Evolutionary conservation across 2,113 vertebrate species (phyloP).

Genomic region (Osmerus eperlanus): DNA sequence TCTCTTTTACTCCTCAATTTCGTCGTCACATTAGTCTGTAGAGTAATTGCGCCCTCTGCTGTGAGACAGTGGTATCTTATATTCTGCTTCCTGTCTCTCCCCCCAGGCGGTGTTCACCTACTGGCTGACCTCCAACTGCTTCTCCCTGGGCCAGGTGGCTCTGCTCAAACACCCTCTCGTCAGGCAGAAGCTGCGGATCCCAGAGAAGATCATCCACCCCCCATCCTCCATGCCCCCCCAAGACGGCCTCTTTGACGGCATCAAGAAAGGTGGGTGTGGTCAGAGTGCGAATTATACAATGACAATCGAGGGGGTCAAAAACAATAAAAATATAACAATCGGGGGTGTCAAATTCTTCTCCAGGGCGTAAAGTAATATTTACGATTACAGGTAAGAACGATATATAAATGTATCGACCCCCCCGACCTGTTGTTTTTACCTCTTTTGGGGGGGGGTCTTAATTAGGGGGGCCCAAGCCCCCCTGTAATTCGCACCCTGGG

Average conservation of each 20-base stretch:
- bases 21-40: not conserved
- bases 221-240: conserved; percentile 50
- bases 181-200: conserved; percentile 73
- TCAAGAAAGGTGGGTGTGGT: conserved; percentile 71
- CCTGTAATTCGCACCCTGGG: conserved; percentile 30
- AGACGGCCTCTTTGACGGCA: conserved; percentile 74
- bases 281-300: too few species aligned
- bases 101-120: conserved; percentile 85
- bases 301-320: too few species aligned
- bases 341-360: too few species aligned
- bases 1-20: not conserved
- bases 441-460: not conserved
- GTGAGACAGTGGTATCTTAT: not conserved
- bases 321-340: too few species aligned
- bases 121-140: conserved; percentile 86
- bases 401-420: too few species aligned
- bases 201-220: conserved; percentile 69
- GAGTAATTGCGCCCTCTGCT: not conserved
- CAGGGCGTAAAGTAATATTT: too few species aligned
- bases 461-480: too few species aligned
- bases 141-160: conserved; percentile 80
- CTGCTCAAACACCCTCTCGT: conserved; percentile 75
- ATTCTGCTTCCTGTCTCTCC: not conserved
- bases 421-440: too few species aligned
- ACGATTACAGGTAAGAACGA: too few species aligned